Evolutionary conservation across 2,113 vertebrate species (phyloP).

Genomic region (Pedetes capensis): DNA sequence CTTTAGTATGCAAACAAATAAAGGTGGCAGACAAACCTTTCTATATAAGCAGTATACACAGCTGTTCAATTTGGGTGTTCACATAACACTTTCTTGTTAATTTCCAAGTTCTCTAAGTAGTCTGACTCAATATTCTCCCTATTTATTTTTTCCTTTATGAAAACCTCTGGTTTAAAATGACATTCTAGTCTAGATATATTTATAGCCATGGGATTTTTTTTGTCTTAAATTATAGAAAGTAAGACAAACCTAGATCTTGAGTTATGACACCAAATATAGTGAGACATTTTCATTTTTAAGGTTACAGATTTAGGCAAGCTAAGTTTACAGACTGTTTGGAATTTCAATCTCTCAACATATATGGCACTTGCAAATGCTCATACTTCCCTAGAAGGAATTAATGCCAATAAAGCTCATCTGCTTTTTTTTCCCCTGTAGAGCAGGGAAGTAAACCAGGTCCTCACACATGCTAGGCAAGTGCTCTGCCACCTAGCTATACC

Average conservation of each 20-base stretch:
- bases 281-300: slow-evolving; percentile 51
- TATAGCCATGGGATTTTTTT: slow-evolving; percentile 37
- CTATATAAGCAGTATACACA: background rate
- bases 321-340: slow-evolving; percentile 62
- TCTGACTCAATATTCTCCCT: background rate
- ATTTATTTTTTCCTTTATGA: slow-evolving; percentile 30
- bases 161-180: slow-evolving; percentile 36
- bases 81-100: background rate
- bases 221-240: slow-evolving; percentile 45
- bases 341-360: slow-evolving; percentile 51
- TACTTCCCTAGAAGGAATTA: background rate
- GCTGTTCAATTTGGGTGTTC: background rate
- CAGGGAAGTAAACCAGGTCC: too few species aligned
- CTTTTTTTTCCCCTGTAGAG: too few species aligned
- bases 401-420: slow-evolving; percentile 52
- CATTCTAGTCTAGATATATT: slow-evolving; percentile 29
- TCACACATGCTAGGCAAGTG: too few species aligned
- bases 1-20: background rate
- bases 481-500: too few species aligned
- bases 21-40: background rate
- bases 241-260: slow-evolving; percentile 42
- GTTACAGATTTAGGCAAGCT: slow-evolving; percentile 40
- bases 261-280: slow-evolving; percentile 46
- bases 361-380: slow-evolving; percentile 45
- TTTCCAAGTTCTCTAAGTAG: background rate